Percentiles rank a stretch among this genome's conserved stretches.
phyloP scores from a whole-genome alignment of 2,113 vertebrate genomes.

The Deroptyus accipitrinus region DNA sequence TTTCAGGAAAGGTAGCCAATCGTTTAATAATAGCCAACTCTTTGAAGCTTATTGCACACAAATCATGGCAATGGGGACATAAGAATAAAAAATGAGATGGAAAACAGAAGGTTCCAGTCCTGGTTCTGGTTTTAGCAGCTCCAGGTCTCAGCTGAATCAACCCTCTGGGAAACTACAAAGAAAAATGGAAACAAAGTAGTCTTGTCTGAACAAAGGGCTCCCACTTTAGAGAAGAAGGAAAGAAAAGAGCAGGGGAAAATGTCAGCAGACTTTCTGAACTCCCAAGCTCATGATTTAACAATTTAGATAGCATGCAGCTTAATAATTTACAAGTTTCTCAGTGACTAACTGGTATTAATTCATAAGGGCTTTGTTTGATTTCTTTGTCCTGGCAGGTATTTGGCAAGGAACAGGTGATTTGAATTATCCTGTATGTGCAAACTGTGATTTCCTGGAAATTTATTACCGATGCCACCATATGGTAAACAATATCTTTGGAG shows the following conservation, averaged over 20 bases:
- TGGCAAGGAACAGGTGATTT: not conserved
- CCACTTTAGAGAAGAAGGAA: not conserved
- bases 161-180: accelerated
- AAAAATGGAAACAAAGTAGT: not conserved
- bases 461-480: not conserved
- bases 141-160: not conserved
- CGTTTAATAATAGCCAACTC: not conserved
- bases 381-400: not conserved
- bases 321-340: not conserved
- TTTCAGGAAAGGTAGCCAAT: not conserved
- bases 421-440: not conserved
- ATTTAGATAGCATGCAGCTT: not conserved
- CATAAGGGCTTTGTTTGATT: not conserved
- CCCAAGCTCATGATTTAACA: not conserved
- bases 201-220: not conserved
- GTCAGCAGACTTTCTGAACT: not conserved
- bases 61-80: not conserved
- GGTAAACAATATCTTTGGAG: not conserved
- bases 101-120: not conserved
- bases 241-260: not conserved
- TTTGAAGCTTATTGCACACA: not conserved
- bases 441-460: not conserved
- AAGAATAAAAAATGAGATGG: not conserved
- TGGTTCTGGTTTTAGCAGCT: not conserved
- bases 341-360: not conserved